Evolutionary conservation across 1,140 invertebrate species (phyloP), one percentile per base, ranked within the genome.

Genomic region (Portunus trituberculatus): DNA sequence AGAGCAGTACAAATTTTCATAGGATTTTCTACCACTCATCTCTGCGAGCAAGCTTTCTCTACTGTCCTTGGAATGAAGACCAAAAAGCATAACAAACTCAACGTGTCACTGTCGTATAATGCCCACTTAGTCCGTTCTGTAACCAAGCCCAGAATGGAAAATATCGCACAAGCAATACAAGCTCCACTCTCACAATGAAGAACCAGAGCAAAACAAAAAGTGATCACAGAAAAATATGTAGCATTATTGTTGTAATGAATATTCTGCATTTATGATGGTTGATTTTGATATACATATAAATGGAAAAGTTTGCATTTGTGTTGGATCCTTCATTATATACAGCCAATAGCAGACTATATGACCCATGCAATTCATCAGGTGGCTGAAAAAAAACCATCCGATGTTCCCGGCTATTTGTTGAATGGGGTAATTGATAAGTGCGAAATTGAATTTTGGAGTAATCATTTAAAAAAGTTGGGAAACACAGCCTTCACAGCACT

Each of bases 61-160:
- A 90, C 88, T 90, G 88, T 90, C 88, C 88, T 90, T 90, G 88
- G 88, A 90, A 90, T 90, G 88, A 90, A 90, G 88, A 90, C 88
- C 88, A 90, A 90, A 8, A 32, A 90, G 32, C 88, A 31, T 29
- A 90, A 90, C 88, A 29, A 31, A 90, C 39, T 92, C n/a, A 92
- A 52, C 46, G 91, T 52, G 91, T n/a, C n/a, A n/a, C n/a, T n/a
- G n/a, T 92, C 91, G 45, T 92, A 39, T 92, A 46, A 92, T 28
- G 91, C 52, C 20, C 52, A 46, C 29, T 39, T 92, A 67, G 91
- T 46, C 91, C 91, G 48, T 67, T 92, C 91, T 92, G 91, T 92
- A 28, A 92, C 91, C 91, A 92, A 92, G 91, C 46, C 91, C 45
- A 92, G 59, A 92, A 92, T 92, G 29, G 28, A 92, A 67, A 92